Evolutionary conservation across 1,140 invertebrate genomes (phyloP), one percentile per base, ranked within the genome.

Genomic region (Musca domestica): DNA sequence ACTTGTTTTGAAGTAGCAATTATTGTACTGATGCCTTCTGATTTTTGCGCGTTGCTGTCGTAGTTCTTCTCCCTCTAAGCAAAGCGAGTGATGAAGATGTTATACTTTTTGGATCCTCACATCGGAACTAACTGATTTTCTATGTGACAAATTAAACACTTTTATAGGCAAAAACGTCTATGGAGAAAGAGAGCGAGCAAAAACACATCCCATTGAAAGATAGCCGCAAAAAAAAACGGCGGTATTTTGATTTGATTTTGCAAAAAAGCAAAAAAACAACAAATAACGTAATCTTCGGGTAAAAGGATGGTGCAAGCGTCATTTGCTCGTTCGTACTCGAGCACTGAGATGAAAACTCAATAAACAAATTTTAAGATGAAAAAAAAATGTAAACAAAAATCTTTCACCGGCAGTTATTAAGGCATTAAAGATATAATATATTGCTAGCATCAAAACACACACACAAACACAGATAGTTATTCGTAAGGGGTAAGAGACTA

Each of bases 41-140:
- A 12, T 41, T 41, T 41, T 12, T 41, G 12, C 2, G 34, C 34
- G 34, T 41, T 41, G 34, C 34, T 30, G n/a, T 30, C 27, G 34
- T 41, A 12, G 34, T 41, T 41, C 5, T 12, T 12, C 12, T 9
- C 5, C 34, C 6, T 41, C 34, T 41, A 64, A 48, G 22, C 46
- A 23, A 64, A 64, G 41, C 47, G n/a, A 25, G 5, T 22, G 30
- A 12, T 27, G 23, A 14, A 66, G 51, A 30, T 51, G 20, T 27
- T 25, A 64, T 30, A 34, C 67, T 63, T 30, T 20, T 51, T 52
- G n/a, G 25, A 49, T 63, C 47, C 34, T 63, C 58, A 63, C 58
- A 64, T 68, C 67, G 51, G 63, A 68, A 68, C 67, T 68, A 20
- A 68, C 67, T 68, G 67, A 68, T 68, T 47, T 68, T 52, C 27